Evolutionary conservation across 2,797 vertebrate genomes (phyloP), one percentile per base, ranked within the genome.

Genomic region (Protosalanx chinensis): DNA sequence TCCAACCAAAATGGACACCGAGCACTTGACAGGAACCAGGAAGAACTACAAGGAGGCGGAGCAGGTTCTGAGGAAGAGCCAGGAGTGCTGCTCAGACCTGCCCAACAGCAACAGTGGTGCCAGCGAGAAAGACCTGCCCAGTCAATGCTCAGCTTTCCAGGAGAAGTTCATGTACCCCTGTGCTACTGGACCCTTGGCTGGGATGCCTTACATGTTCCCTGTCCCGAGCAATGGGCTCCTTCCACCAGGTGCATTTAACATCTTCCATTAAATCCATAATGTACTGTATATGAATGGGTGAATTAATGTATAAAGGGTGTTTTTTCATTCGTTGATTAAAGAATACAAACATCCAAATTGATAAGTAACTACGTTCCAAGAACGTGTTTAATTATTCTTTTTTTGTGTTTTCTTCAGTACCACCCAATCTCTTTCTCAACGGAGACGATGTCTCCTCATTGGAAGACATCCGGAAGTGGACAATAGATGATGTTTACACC

Each of bases 401-500:
- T 4, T 53, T 3, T 53, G n/a, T 76, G 18, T 37, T 61, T 72
- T 62, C 29, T 46, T 51, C 79, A 99, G 96, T 92, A 77, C 79
- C 90, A 61, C 88, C 91, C 6, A 89, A 91, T 76, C 84, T 94
- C 66, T 93, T 94, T 79, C 81, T 95, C 53, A 94, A 92, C 20
- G 89, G 93, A 27, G 93, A 95, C 59, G 93, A 93, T 23, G 86
- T 92, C 49, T 90, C 95, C 53, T 82, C 91, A 35, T 30, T 88
- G 0, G 95, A 96, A 84, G 95, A 98, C 85, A 91, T 98, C 71
- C 91, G 93, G 81, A 98, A 97, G 82, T 98, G 97, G 97, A 94
- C 93, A 0, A 91, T 95, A 51, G 94, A 95, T 8, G 96, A 99
- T 0, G 97, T 99, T 18, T 93, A 91, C 81, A 93, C 86, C 88